A percentile compares a stretch with the other conserved stretches of the same genome.
Conservation (phyloP, 2,888 invertebrate species). For the Drosophila macrospina region DNA sequence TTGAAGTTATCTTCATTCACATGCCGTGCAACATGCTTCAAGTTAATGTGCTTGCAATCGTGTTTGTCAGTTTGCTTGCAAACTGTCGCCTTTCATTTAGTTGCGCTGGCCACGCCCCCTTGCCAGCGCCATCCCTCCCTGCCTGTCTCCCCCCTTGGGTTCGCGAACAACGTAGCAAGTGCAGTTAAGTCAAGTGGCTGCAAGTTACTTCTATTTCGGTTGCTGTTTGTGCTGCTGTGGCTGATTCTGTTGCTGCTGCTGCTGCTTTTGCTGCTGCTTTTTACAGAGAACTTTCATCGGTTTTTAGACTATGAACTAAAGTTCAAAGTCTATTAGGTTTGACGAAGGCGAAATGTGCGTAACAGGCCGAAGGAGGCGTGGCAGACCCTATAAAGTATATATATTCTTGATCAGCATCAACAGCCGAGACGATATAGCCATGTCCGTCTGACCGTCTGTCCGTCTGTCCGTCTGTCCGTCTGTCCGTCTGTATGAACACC, state of each 20-base stretch:
- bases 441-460: too few relatives aligned
- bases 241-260: conserved; percentile 15
- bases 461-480: too few relatives aligned
- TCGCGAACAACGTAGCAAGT: conserved; percentile 46
- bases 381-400: too few relatives aligned
- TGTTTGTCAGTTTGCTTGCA: conserved; percentile 41
- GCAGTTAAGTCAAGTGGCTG: conserved; percentile 76
- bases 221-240: conserved; percentile 31
- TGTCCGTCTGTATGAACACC: too few relatives aligned
- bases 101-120: conserved; percentile 14
- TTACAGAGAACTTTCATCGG: conserved; percentile 56
- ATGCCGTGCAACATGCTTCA: conserved; percentile 26
- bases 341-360: too few relatives aligned
- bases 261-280: conserved; percentile 21
- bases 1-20: conserved; percentile 38
- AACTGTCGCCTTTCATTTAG: conserved; percentile 61
- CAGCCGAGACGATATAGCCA: too few relatives aligned
- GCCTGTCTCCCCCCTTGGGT: conserved; percentile 14
- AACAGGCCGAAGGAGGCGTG: too few relatives aligned
- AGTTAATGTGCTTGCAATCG: conserved; percentile 56
- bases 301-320: too few relatives aligned
- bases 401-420: too few relatives aligned
- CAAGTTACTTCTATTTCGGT: conserved; percentile 63
- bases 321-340: too few relatives aligned
- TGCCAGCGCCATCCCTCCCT: not conserved